Evolutionary conservation across 1,140 invertebrate genomes (phyloP), one percentile per base, ranked within the genome.

Genomic region (Atta colombica): DNA sequence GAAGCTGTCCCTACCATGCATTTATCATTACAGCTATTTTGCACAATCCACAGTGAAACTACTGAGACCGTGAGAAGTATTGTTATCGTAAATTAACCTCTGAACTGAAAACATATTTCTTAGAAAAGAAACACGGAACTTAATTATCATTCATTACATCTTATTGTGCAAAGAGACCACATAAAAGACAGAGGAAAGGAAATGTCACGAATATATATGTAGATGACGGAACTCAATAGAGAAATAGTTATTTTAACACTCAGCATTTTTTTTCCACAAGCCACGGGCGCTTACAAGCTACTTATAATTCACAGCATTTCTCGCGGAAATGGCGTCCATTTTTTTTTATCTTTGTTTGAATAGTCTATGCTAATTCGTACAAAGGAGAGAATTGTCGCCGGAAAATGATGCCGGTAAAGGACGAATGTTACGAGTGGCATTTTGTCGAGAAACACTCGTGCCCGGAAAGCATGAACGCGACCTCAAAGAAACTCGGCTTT

Each of bases 31-130:
- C 28, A 16, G 14, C 12, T 45, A 55, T 68, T 66, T 66, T 49
- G 63, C 49, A 69, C 63, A 71, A 71, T 21, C 18, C 49, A 69
- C 77, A 68, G 49, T 25, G 49, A 45, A 81, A 71, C 39, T 81
- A 58, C n/a, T 4, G 28, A 28, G 65, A 69, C 55, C 65, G 49
- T 55, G 77, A 21, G 65, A 81, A 71, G 49, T 65, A 81, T 81
- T 81, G 77, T 81, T 55, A 71, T 55, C 65, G 65, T 55, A 71
- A 81, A 71, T 81, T 81, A 71, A 81, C 66, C 53, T 3, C 28
- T 60, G 53, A 72, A 72, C 25, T 21, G 35, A 49, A 82, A 82
- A 49, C 77, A 25, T 39, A 49, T 74, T 74, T 49, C 80, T 74
- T 49, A 49, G 18, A 45, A 84, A 63, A 63, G 25, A 25, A 31